Evolutionary conservation across 2,888 invertebrate species (phyloP).

Genomic region (Leucozona laternaria): DNA sequence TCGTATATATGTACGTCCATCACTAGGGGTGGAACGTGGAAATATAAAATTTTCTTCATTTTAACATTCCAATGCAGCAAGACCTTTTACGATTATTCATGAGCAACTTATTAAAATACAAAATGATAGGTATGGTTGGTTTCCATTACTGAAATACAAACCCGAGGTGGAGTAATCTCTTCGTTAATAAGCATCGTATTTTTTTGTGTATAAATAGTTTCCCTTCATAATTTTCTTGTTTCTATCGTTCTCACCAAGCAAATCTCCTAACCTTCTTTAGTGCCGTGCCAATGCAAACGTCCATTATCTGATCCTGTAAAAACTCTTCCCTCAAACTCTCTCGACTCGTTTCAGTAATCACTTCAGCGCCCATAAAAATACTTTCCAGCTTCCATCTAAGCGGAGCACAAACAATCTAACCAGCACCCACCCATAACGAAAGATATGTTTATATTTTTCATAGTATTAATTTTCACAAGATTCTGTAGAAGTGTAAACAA

Average conservation of each 20-base stretch:
- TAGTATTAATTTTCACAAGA: conserved; percentile 48
- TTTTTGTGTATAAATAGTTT: conserved; percentile 8
- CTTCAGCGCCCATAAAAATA: conserved; percentile 42
- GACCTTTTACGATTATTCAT: conserved; percentile 15
- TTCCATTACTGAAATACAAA: conserved; percentile 16
- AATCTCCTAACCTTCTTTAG: conserved; percentile 2
- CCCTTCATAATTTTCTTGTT: conserved; percentile 20
- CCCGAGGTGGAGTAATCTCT: not conserved
- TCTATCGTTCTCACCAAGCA: not conserved
- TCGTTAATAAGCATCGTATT: conserved; percentile 21
- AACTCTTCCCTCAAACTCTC: conserved; percentile 7
- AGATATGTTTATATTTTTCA: conserved; percentile 43
- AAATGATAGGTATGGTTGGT: conserved; percentile 14
- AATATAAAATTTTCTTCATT: not conserved
- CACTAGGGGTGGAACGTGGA: not conserved
- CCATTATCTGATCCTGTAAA: conserved; percentile 21
- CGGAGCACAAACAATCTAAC: not conserved
- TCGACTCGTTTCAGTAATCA: conserved; percentile 42
- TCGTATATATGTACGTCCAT: not conserved
- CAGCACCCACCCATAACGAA: not conserved
- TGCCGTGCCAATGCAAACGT: not conserved
- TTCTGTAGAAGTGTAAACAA: conserved; percentile 48
- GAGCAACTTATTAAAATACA: conserved; percentile 15
- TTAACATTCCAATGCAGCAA: not conserved
- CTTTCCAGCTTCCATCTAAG: not conserved